Percentiles rank a stretch among this genome's conserved stretches.
These are phyloP conservation scores for Drosophila kepulauana DNA, from an alignment of 1,140 invertebrate genomes.

Conservation along the genomic window DNA sequence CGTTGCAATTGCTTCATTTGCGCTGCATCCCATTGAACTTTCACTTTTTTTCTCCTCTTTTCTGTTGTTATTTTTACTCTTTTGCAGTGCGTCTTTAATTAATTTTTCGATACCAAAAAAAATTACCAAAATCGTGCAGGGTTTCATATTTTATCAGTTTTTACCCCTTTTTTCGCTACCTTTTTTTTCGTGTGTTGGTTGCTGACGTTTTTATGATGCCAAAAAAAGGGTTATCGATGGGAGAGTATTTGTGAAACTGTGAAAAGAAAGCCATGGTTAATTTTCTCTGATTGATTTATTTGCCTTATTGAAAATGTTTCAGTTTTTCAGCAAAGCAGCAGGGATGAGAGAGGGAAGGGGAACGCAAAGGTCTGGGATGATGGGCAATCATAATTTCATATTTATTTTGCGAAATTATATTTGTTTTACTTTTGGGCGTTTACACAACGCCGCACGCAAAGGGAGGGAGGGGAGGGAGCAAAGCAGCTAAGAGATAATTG, in stretches of 20 bases:
- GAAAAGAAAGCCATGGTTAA: constrained; percentile 42
- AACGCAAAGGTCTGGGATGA: constrained; percentile 6
- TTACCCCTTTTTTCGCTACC: constrained; percentile 33
- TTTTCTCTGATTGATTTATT: constrained; percentile 62
- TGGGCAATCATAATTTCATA: constrained; percentile 77
- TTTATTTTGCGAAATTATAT: constrained; percentile 74
- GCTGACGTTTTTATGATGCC: constrained; percentile 64
- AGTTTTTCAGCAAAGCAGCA: constrained; percentile 27
- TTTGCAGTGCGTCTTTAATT: constrained; percentile 65
- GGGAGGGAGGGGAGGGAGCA: not conserved
- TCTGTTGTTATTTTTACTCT: not conserved
- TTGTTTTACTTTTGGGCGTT: constrained; percentile 65
- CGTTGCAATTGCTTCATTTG: constrained; percentile 72
- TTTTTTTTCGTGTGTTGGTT: constrained; percentile 22
- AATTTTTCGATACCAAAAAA: constrained; percentile 60
- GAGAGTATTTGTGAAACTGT: constrained; percentile 23
- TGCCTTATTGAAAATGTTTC: constrained; percentile 46
- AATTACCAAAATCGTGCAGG: constrained; percentile 8
- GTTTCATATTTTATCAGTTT: constrained; percentile 49
- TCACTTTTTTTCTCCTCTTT: constrained; percentile 51
- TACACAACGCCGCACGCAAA: constrained; percentile 10
- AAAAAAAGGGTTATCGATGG: constrained; percentile 47
- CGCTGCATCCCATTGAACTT: constrained; percentile 64
- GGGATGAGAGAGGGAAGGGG: constrained; percentile 6
- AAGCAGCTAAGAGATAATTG: constrained; percentile 5